Evolutionary conservation across 2,113 vertebrate genomes (phyloP).

Genomic region (Scomber japonicus): DNA sequence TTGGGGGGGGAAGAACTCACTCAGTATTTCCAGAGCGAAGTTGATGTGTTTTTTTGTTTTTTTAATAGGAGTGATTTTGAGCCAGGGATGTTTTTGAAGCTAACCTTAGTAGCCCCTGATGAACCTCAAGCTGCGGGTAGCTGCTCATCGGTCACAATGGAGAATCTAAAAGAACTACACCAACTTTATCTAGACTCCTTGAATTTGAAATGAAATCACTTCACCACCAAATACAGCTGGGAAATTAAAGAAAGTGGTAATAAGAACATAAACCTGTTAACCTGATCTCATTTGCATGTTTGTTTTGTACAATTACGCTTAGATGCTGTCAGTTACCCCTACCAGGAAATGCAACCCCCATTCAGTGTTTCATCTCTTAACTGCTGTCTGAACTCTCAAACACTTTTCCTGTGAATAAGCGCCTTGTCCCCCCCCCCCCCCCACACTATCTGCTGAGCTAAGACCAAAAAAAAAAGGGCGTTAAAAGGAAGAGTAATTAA

Average conservation of each 20-base stretch:
- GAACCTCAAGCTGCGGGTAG: too few relatives aligned
- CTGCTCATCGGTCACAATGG: too few relatives aligned
- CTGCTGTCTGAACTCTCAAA: slow-evolving; percentile 22
- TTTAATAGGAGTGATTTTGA: too few relatives aligned
- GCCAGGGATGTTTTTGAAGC: too few relatives aligned
- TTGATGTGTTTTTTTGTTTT: too few relatives aligned
- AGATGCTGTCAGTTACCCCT: not conserved
- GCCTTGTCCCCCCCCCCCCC: slow-evolving; percentile 29
- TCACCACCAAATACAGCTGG: not conserved
- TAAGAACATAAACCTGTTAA: not conserved
- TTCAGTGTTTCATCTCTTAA: not conserved
- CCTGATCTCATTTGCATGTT: not conserved
- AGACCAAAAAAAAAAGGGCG: slow-evolving; percentile 49
- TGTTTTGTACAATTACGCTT: not conserved
- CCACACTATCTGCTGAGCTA: slow-evolving; percentile 64
- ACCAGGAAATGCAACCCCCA: not conserved
- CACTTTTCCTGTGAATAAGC: slow-evolving; percentile 48
- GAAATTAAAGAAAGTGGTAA: not conserved
- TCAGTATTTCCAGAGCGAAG: too few relatives aligned
- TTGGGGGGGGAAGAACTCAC: too few relatives aligned
- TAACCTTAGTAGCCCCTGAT: too few relatives aligned
- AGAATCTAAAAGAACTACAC: not conserved
- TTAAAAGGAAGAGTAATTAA: slow-evolving; percentile 74
- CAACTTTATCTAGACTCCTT: too few relatives aligned
- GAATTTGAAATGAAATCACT: not conserved